Base-by-base conservation (phyloP, 2,888 invertebrate species). In the Chymomyza fuscimana region DNA sequence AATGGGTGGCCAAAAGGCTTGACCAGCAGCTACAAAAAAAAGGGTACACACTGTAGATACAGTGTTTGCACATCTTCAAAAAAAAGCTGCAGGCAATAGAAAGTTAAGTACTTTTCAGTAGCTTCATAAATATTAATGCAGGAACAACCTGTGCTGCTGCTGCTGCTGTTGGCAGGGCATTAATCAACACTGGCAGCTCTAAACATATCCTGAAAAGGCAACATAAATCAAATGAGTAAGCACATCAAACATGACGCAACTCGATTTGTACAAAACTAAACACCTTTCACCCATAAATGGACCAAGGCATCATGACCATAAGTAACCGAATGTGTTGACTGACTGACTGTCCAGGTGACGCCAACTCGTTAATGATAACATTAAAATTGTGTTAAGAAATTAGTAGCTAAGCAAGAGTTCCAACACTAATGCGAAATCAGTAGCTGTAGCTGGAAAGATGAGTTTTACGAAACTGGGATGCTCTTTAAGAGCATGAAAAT, bases 321-420 rank as follows among this genome's bases (percentile, higher is more conserved):
- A 46, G 40, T 2, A 46, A 46, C 10, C 40, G 40, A 46, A 46
- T 46, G 4, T 12, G 12, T 46, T 46, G 12, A 46, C 40, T 46
- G 12, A 46, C 40, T 46, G 29, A 25, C 58, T 58, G 25, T 25
- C 58, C 32, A 32, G 32, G 32, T 46, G 40, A 46, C 12, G 40
- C 40, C 40, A 46, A 46, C 40, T 16, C 29, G 54, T 60, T 66
- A 66, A 66, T 66, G 65, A 66, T 66, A 59, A 59, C 65, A 66
- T 66, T 66, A 87, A 85, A 85, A 85, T 85, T 87, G 84, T 87
- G 85, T 85, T 87, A 87, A 85, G 87, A 85, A 85, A 85, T 85
- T 85, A 46, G 40, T 46, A 85, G 85, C 77, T 82, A 75, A 75
- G 78, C 51, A 51, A 16, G 16, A 51, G 51, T 51, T 51, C n/a